Conservation (phyloP, 2,888 invertebrate genomes). For the Sphaeridia pumilis region DNA sequence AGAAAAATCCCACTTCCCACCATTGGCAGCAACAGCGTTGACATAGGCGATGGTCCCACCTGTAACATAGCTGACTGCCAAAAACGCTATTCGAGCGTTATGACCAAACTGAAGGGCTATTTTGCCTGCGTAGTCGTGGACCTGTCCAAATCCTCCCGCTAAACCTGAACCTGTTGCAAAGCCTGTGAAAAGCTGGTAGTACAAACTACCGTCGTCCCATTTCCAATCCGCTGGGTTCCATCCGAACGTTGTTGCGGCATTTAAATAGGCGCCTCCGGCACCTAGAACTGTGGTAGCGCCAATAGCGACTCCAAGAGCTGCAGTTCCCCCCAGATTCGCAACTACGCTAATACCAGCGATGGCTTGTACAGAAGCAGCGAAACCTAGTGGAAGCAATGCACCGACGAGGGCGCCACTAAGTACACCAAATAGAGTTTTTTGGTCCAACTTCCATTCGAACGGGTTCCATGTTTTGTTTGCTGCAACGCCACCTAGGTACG, state of each 20-base stretch:
- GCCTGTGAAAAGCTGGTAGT: neutral
- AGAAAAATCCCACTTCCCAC: slow-evolving; percentile 1
- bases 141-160: slow-evolving; percentile 1
- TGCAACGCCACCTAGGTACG: slow-evolving; percentile 9
- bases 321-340: neutral
- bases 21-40: neutral
- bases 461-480: slow-evolving; percentile 18
- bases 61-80: neutral
- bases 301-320: slow-evolving; percentile 1
- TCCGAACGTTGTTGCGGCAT: neutral
- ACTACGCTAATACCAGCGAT: slow-evolving; percentile 7
- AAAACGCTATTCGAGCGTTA: too few species aligned
- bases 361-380: slow-evolving; percentile 5
- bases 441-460: slow-evolving; percentile 7
- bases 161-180: slow-evolving; percentile 1
- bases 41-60: neutral
- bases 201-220: slow-evolving; percentile 3
- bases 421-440: slow-evolving; percentile 8
- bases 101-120: too few species aligned
- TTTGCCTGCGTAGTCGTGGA: too few species aligned
- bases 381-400: slow-evolving; percentile 11
- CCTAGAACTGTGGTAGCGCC: neutral
- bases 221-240: slow-evolving; percentile 12
- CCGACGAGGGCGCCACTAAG: slow-evolving; percentile 10
- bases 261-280: neutral